These are phyloP conservation scores for Paracentrotus lividus DNA, from an alignment of 53 echinoderm and acorn worm genomes.

Conservation along the genomic window DNA sequence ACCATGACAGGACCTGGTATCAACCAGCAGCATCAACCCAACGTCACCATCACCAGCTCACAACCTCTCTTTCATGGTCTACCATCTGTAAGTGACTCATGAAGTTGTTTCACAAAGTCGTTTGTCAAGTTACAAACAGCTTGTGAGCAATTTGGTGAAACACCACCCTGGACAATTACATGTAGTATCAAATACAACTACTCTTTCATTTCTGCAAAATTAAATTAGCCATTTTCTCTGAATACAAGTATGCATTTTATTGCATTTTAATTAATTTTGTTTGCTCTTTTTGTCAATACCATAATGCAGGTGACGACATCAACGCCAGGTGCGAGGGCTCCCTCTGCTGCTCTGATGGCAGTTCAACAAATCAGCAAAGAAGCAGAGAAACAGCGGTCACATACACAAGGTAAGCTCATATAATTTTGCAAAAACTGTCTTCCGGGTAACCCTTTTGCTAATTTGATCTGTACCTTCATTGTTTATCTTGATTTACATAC, in stretches of 20 bases:
- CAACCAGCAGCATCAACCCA: slow-evolving; percentile 78
- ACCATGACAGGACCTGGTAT: neutral
- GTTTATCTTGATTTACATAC: too few species aligned
- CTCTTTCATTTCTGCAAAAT: too few species aligned
- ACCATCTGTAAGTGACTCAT: slow-evolving; percentile 68
- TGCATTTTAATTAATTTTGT: neutral
- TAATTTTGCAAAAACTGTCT: too few species aligned
- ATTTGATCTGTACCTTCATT: too few species aligned
- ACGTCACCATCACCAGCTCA: slow-evolving; percentile 86
- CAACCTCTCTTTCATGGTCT: slow-evolving; percentile 65
- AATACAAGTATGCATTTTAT: too few species aligned
- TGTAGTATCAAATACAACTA: too few species aligned
- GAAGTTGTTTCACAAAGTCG: too few species aligned
- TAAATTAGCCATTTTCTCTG: too few species aligned
- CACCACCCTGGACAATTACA: too few species aligned
- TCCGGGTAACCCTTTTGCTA: too few species aligned
- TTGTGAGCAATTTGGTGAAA: too few species aligned
- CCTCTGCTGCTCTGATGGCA: slow-evolving; percentile 58
- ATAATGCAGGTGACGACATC: slow-evolving; percentile 2
- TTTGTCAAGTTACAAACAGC: too few species aligned
- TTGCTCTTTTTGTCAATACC: neutral
- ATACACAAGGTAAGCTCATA: slow-evolving; percentile 52
- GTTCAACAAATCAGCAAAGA: slow-evolving; percentile 44
- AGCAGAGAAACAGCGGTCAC: slow-evolving; percentile 58
- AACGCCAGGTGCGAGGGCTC: slow-evolving; percentile 46